These are phyloP conservation scores for Umimayanthus chanpuru DNA, from an alignment of 92 coral and sea anemone species.

Conservation along the genomic window DNA sequence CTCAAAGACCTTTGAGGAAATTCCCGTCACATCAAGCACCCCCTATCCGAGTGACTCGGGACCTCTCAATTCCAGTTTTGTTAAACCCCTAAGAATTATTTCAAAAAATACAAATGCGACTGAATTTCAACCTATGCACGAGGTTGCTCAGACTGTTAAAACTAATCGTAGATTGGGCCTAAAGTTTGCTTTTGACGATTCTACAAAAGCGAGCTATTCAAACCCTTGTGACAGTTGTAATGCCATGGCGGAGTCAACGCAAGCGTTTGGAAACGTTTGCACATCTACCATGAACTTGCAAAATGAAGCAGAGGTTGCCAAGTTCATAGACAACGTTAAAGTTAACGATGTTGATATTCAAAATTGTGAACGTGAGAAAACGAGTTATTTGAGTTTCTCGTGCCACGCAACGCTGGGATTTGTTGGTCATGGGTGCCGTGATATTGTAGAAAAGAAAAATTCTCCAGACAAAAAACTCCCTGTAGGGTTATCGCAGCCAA, in stretches of 20 bases:
- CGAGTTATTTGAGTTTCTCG: not conserved
- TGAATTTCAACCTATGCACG: not conserved
- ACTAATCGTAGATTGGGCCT: not conserved
- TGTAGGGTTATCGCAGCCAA: not conserved
- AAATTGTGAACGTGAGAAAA: not conserved
- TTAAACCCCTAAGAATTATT: not conserved
- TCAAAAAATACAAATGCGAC: not conserved
- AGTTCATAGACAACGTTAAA: not conserved
- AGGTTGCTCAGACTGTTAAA: not conserved
- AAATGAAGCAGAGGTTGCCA: not conserved
- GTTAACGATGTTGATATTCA: not conserved
- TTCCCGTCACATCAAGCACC: conserved; percentile 24
- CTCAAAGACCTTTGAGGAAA: conserved; percentile 1
- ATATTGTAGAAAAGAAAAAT: not conserved
- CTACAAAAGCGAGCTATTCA: not conserved
- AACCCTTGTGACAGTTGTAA: not conserved
- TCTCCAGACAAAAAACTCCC: not conserved
- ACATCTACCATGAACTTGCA: not conserved
- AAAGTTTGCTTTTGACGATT: not conserved
- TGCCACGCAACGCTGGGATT: not conserved
- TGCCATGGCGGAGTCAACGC: not conserved
- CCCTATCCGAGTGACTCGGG: conserved; percentile 7
- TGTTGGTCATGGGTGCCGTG: not conserved
- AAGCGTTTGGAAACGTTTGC: not conserved
- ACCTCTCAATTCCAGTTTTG: not conserved